Percentiles rank a stretch among this genome's conserved stretches.
Conservation (phyloP, 2,888 invertebrate genomes). For the Amblyjoppa fuscipennis region DNA sequence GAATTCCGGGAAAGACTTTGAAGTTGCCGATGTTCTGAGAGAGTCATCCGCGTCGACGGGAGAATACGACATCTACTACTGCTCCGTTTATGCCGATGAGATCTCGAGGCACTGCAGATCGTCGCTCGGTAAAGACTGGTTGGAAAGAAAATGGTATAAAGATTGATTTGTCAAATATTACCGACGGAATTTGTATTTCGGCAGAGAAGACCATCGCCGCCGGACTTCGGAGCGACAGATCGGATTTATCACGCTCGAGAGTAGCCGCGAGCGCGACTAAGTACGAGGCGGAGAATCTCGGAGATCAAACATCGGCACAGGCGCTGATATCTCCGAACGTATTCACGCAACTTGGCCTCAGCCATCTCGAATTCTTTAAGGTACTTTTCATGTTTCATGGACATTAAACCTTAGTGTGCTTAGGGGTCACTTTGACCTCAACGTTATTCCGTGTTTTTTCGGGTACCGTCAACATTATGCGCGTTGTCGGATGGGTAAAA, state of each 20-base stretch:
- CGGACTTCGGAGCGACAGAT: slow-evolving; percentile 52
- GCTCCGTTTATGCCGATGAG: slow-evolving; percentile 56
- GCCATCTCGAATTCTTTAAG: slow-evolving; percentile 84
- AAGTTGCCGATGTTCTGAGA: slow-evolving; percentile 53
- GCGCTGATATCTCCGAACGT: slow-evolving; percentile 84
- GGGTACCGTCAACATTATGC: too few species aligned
- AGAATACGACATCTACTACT: slow-evolving; percentile 44
- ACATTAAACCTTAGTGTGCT: background rate
- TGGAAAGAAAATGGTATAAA: background rate
- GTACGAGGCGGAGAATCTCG: slow-evolving; percentile 53
- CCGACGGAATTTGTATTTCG: background rate
- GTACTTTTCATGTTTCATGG: slow-evolving; percentile 69
- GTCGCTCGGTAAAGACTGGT: slow-evolving; percentile 24
- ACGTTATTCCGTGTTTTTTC: too few species aligned
- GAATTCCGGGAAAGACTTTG: slow-evolving; percentile 3
- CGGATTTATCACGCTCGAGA: slow-evolving; percentile 41
- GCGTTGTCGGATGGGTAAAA: too few species aligned
- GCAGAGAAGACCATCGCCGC: slow-evolving; percentile 21
- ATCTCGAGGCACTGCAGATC: slow-evolving; percentile 38
- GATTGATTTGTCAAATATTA: slow-evolving; percentile 4
- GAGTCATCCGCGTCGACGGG: slow-evolving; percentile 17
- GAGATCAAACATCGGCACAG: slow-evolving; percentile 75
- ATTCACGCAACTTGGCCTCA: slow-evolving; percentile 84
- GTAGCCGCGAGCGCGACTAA: slow-evolving; percentile 46
- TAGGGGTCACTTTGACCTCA: too few species aligned